Evolutionary conservation across 2,888 invertebrate genomes (phyloP).

Genomic region (Rhamnusium bicolor): DNA sequence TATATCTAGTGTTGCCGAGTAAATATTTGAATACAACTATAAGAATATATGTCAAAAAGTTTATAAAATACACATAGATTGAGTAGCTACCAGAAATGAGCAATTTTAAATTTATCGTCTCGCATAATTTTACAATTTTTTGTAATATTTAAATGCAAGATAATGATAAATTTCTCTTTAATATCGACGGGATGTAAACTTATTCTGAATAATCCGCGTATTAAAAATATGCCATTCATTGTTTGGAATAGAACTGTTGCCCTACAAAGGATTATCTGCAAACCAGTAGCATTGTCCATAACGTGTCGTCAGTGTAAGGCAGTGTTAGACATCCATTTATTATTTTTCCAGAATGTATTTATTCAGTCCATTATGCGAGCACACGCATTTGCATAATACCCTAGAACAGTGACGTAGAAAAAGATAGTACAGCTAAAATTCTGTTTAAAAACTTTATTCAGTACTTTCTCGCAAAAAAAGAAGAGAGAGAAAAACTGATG

Average conservation of each 20-base stretch:
- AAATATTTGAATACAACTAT: too few species aligned
- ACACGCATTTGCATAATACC: constrained; percentile 1
- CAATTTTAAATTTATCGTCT: too few species aligned
- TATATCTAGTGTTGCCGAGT: too few species aligned
- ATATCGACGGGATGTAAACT: background rate
- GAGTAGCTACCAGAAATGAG: too few species aligned
- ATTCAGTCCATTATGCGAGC: background rate
- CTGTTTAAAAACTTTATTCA: too few species aligned
- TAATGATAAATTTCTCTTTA: background rate
- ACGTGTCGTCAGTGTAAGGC: constrained; percentile 6
- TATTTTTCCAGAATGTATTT: constrained; percentile 6
- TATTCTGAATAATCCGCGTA: background rate
- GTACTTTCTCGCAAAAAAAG: too few species aligned
- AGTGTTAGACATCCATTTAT: constrained; percentile 9
- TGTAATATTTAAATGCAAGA: background rate
- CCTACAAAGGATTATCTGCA: background rate
- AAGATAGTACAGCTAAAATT: too few species aligned
- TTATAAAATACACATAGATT: too few species aligned
- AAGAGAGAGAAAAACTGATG: too few species aligned
- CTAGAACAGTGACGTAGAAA: background rate
- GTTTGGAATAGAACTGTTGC: background rate
- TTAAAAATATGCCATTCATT: background rate
- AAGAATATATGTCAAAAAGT: too few species aligned
- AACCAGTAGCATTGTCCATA: constrained; percentile 9
- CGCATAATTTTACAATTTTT: background rate